Percentiles rank a stretch among this genome's conserved stretches.
These are phyloP conservation scores for Pitta sordida DNA, from an alignment of 2,113 vertebrate species.

Conservation along the genomic window DNA sequence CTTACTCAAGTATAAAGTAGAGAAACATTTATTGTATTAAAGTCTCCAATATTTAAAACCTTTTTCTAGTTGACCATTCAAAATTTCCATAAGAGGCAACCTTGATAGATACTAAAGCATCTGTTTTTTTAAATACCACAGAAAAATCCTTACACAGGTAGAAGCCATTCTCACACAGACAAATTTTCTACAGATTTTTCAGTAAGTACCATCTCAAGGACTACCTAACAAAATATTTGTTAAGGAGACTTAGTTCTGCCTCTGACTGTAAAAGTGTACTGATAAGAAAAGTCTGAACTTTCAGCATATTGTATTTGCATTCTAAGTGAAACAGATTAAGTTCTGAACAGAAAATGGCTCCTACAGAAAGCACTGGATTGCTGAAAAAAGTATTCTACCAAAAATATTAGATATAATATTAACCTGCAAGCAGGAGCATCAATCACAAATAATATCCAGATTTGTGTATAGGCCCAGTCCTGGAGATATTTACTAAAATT, in stretches of 20 bases:
- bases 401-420: not conserved
- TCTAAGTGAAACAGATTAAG: not conserved
- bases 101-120: not conserved
- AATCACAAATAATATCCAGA: not conserved
- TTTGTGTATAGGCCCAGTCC: rapidly evolving
- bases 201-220: not conserved
- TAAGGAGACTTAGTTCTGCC: not conserved
- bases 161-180: not conserved
- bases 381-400: not conserved
- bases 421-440: not conserved
- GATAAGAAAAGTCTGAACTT: not conserved
- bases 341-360: not conserved
- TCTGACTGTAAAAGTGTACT: not conserved
- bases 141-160: not conserved
- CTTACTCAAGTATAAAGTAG: not conserved
- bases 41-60: not conserved
- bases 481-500: not conserved
- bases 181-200: not conserved
- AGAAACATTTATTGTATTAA: not conserved
- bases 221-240: not conserved
- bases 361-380: not conserved
- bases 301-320: not conserved
- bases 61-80: not conserved
- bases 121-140: not conserved
- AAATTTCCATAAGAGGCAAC: not conserved